phyloP scores from a whole-genome alignment of 2,113 vertebrate species.

The Mionectes macconnelli region DNA sequence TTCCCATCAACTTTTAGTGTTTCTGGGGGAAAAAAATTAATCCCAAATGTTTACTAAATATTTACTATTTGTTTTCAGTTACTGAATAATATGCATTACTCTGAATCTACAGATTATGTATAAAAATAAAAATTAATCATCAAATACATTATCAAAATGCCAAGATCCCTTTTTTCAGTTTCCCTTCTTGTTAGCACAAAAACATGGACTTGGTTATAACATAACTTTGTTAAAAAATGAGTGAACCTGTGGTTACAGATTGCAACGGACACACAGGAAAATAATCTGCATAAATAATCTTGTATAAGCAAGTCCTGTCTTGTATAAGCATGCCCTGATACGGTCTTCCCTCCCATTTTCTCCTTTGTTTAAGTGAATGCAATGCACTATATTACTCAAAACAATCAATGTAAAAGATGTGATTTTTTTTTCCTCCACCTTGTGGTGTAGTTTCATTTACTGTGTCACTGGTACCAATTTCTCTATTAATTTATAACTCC shows the following conservation, averaged over 20 bases:
- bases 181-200: neutral
- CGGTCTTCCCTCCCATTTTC: neutral
- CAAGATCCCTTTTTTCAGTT: neutral
- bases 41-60: neutral
- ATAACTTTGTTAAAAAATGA: neutral
- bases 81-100: neutral
- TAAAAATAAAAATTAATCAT: neutral
- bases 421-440: accelerated
- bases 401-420: neutral
- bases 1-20: neutral
- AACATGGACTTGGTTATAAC: neutral
- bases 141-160: neutral
- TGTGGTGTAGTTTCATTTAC: neutral
- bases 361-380: neutral
- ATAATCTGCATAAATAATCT: neutral
- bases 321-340: neutral
- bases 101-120: neutral
- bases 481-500: neutral
- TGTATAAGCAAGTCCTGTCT: neutral
- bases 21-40: neutral
- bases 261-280: neutral
- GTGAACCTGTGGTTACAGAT: neutral
- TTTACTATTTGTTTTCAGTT: neutral
- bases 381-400: neutral
- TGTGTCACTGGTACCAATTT: neutral